Percentiles rank a stretch among this genome's conserved stretches.
These are phyloP conservation scores for Geodia barretti DNA, from an alignment of 37 sponge, comb jelly and placozoan species.

Conservation along the genomic window DNA sequence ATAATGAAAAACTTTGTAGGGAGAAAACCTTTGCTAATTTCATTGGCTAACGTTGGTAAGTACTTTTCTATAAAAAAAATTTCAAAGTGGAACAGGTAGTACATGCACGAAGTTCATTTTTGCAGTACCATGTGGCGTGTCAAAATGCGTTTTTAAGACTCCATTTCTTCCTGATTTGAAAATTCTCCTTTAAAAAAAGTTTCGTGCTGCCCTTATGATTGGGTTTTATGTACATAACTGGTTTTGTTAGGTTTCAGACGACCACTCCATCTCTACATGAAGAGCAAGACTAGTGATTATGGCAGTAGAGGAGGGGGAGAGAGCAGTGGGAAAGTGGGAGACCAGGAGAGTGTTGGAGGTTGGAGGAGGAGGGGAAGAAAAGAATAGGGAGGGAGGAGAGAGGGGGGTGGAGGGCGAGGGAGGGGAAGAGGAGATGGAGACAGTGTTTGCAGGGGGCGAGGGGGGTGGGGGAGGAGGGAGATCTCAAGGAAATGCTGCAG, in stretches of 20 bases:
- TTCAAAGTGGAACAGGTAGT: too few species aligned
- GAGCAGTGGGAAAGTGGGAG: constrained; percentile 6
- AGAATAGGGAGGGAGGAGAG: background rate
- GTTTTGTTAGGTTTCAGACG: constrained; percentile 53
- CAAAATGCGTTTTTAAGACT: background rate
- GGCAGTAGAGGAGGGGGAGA: background rate
- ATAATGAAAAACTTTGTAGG: too few species aligned
- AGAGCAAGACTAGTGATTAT: background rate
- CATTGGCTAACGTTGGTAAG: too few species aligned
- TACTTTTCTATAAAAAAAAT: too few species aligned
- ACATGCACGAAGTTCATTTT: too few species aligned
- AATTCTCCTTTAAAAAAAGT: background rate
- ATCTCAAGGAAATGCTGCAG: too few species aligned
- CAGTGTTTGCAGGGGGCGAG: background rate
- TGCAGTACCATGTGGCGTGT: too few species aligned
- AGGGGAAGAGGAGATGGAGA: background rate
- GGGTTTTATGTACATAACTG: background rate
- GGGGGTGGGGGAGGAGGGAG: background rate
- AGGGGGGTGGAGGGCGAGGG: background rate
- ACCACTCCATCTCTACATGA: constrained; percentile 64
- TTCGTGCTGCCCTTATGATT: background rate
- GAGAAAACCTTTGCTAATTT: too few species aligned
- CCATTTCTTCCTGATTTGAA: background rate
- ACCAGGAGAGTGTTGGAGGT: background rate
- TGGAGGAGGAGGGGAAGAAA: too few species aligned